Evolutionary conservation across 2,888 invertebrate genomes (phyloP).

Genomic region (Pasiphila rectangulata): DNA sequence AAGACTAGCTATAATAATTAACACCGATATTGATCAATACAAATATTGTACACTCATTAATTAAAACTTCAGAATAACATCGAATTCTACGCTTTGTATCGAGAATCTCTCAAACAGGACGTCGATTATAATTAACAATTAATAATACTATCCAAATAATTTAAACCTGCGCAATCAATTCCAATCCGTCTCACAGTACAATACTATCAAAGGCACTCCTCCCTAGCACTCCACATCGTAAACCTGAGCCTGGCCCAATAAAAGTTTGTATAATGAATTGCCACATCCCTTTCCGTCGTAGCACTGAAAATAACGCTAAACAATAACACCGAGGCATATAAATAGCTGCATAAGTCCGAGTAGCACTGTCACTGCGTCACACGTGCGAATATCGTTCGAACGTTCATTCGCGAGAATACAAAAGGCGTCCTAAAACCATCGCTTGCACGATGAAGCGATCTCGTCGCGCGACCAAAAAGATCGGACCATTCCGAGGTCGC

Average conservation of each 20-base stretch:
- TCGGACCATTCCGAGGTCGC: too few species aligned
- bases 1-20: constrained; percentile 26
- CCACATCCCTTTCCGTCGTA: constrained; percentile 44
- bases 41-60: constrained; percentile 38
- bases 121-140: constrained; percentile 42
- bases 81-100: constrained; percentile 38
- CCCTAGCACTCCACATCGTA: constrained; percentile 40
- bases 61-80: constrained; percentile 37
- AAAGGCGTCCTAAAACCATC: not conserved
- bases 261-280: constrained; percentile 40
- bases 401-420: not conserved
- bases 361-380: constrained; percentile 9
- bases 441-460: not conserved
- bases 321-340: constrained; percentile 10
- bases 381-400: constrained; percentile 5
- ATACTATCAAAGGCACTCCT: constrained; percentile 59
- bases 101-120: constrained; percentile 45
- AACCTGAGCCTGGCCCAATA: constrained; percentile 38
- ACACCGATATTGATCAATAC: constrained; percentile 24
- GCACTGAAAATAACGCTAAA: constrained; percentile 23
- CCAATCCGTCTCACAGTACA: constrained; percentile 41
- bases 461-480: too few species aligned
- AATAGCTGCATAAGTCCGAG: constrained; percentile 8
- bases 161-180: constrained; percentile 44
- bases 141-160: constrained; percentile 61